phyloP scores from a whole-genome alignment of 2,888 invertebrate species.

The Phrixothrix hirtus region DNA sequence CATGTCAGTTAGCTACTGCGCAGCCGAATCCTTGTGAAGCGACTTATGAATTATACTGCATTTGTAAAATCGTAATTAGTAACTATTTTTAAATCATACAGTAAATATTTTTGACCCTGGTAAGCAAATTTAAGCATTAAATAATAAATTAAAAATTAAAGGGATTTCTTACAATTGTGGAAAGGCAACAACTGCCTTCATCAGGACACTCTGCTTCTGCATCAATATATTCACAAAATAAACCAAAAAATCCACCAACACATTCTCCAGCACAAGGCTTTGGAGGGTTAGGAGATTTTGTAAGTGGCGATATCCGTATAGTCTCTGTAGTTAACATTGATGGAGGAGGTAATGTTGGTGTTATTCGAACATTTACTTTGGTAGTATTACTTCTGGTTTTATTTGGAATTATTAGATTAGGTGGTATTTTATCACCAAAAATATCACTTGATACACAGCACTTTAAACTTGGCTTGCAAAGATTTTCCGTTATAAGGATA shows the following conservation, averaged over 20 bases:
- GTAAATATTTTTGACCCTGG: too few relatives aligned
- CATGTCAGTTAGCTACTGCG: too few relatives aligned
- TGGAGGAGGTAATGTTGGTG: slow-evolving; percentile 46
- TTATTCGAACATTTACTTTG: slow-evolving; percentile 53
- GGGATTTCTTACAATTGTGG: slow-evolving; percentile 19
- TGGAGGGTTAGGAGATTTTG: slow-evolving; percentile 52
- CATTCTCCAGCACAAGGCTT: slow-evolving; percentile 83
- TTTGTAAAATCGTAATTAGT: too few relatives aligned
- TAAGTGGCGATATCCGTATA: slow-evolving; percentile 40
- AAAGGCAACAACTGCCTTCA: slow-evolving; percentile 78
- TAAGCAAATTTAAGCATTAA: too few relatives aligned
- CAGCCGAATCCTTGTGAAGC: too few relatives aligned
- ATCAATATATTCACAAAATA: slow-evolving; percentile 86
- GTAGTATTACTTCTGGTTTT: slow-evolving; percentile 59
- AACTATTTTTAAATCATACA: too few relatives aligned
- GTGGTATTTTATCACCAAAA: slow-evolving; percentile 70
- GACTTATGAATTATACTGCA: too few relatives aligned
- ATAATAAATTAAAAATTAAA: neutral
- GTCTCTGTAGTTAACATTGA: slow-evolving; percentile 49
- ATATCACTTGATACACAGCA: slow-evolving; percentile 82
- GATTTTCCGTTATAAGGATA: slow-evolving; percentile 70
- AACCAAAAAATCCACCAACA: slow-evolving; percentile 77
- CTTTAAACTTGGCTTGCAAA: slow-evolving; percentile 74
- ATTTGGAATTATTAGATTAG: slow-evolving; percentile 74
- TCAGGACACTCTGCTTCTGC: slow-evolving; percentile 74